Evolutionary conservation across 2,797 vertebrate species (phyloP).

Genomic region (Poecilia gillii): DNA sequence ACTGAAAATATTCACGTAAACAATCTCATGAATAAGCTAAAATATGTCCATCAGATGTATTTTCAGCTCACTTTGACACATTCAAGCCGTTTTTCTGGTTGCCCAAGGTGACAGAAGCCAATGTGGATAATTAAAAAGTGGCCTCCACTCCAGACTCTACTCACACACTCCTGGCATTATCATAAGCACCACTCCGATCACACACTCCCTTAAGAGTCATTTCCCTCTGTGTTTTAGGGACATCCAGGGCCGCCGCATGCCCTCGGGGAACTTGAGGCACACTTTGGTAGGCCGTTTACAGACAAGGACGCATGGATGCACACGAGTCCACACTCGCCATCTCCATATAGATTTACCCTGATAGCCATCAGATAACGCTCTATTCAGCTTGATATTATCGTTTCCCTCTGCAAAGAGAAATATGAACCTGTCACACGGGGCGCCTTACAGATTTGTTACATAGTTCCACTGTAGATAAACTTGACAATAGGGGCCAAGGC

Average conservation of each 20-base stretch:
- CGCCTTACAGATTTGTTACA: conserved; percentile 74
- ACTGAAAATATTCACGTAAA: neutral
- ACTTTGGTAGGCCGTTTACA: conserved; percentile 30
- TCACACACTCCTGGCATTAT: conserved; percentile 71
- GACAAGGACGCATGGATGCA: conserved; percentile 18
- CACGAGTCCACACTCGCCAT: conserved; percentile 28
- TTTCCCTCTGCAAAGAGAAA: conserved; percentile 71
- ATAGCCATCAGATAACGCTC: conserved; percentile 70
- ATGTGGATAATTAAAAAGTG: conserved; percentile 73
- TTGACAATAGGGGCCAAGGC: conserved; percentile 73
- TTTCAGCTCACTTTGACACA: conserved; percentile 30
- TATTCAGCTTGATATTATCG: conserved; percentile 75
- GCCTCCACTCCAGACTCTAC: conserved; percentile 71
- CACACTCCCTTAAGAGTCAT: conserved; percentile 74
- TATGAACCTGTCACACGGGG: conserved; percentile 75
- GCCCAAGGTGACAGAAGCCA: conserved; percentile 62
- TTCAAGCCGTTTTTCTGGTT: conserved; percentile 37
- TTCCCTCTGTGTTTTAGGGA: conserved; percentile 67
- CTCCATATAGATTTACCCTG: conserved; percentile 64
- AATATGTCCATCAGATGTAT: neutral
- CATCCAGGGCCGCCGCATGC: conserved; percentile 36
- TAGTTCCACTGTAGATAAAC: conserved; percentile 72
- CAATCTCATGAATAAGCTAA: neutral
- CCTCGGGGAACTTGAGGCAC: conserved; percentile 39
- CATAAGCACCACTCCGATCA: conserved; percentile 70